Evolutionary conservation across 2,797 vertebrate genomes (phyloP).

Genomic region (Tinamus major): DNA sequence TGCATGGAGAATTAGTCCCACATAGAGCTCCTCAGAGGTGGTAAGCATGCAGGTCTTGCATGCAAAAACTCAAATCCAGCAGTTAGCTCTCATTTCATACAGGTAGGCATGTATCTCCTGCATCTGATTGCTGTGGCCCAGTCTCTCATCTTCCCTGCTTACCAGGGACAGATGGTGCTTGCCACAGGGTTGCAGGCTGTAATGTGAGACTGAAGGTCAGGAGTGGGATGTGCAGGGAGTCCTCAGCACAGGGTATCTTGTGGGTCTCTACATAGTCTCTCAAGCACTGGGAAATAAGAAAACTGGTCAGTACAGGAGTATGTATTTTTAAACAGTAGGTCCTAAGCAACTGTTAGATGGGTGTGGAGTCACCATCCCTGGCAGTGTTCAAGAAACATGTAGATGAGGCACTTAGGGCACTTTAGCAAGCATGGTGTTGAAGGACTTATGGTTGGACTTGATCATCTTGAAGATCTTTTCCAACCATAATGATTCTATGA

Average conservation of each 20-base stretch:
- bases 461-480: too few relatives aligned
- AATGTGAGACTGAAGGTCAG: not conserved
- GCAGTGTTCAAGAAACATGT: too few relatives aligned
- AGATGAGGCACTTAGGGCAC: too few relatives aligned
- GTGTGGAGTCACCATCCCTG: too few relatives aligned
- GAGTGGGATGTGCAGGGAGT: not conserved
- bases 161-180: not conserved
- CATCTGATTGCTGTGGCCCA: not conserved
- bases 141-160: not conserved
- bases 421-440: too few relatives aligned
- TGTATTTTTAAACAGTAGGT: not conserved
- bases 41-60: not conserved
- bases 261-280: not conserved
- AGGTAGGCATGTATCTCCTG: not conserved
- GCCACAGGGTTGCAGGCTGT: not conserved
- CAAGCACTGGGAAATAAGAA: not conserved
- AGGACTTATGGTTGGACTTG: too few relatives aligned
- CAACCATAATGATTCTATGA: too few relatives aligned
- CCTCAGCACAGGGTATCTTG: not conserved
- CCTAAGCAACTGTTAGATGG: not conserved
- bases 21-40: too few relatives aligned
- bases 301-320: not conserved
- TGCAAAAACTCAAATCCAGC: not conserved
- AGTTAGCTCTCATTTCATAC: not conserved
- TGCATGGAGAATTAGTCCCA: too few relatives aligned